These are phyloP conservation scores for Oncorhynchus gorbuscha DNA, from an alignment of 2,113 vertebrate species.

Conservation along the genomic window DNA sequence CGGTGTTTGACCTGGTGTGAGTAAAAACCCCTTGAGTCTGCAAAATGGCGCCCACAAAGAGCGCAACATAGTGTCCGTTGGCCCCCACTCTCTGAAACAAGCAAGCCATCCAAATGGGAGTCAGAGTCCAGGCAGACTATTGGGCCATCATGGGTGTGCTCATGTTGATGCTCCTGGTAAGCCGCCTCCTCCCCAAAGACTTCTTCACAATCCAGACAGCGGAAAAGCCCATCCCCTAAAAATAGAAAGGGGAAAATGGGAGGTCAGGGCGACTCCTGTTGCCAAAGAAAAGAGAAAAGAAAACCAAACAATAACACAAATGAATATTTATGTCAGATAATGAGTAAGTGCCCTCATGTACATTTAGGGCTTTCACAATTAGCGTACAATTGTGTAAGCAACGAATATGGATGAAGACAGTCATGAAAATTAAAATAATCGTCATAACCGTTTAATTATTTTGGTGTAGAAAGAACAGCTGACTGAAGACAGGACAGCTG, in stretches of 20 bases:
- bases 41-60: conserved; percentile 58
- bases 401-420: too few species aligned
- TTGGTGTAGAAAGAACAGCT: too few species aligned
- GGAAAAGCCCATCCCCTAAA: conserved; percentile 70
- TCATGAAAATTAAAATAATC: too few species aligned
- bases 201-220: conserved; percentile 69
- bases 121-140: conserved; percentile 51
- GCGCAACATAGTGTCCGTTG: conserved; percentile 56
- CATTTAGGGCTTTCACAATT: too few species aligned
- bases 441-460: too few species aligned
- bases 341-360: not conserved
- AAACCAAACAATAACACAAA: conserved; percentile 23
- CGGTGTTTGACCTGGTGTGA: conserved; percentile 60
- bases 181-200: conserved; percentile 63
- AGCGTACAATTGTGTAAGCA: too few species aligned
- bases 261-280: conserved; percentile 64
- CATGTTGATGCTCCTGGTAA: conserved; percentile 60
- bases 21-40: conserved; percentile 54
- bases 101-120: conserved; percentile 46
- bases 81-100: conserved; percentile 53
- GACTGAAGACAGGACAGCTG: too few species aligned
- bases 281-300: conserved; percentile 37
- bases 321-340: not conserved
- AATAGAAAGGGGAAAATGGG: conserved; percentile 68
- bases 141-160: conserved; percentile 62